A percentile compares a stretch with the other conserved stretches of the same genome.
phyloP scores from a whole-genome alignment of 2,113 vertebrate genomes.

The Cinclus mexicanus region DNA sequence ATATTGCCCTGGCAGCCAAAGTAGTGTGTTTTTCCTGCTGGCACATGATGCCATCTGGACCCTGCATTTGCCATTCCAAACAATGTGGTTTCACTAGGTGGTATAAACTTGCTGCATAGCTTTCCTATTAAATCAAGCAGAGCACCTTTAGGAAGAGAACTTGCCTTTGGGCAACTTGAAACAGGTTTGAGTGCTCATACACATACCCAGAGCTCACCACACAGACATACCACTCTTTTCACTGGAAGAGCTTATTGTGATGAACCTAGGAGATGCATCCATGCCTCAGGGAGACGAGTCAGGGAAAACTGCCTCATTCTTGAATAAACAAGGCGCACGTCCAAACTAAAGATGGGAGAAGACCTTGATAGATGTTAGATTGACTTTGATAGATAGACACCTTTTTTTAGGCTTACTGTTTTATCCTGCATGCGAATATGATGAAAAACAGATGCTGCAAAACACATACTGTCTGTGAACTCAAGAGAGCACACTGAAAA shows the following conservation, averaged over 20 bases:
- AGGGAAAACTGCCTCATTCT: not conserved
- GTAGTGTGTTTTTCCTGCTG: not conserved
- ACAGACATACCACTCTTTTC: not conserved
- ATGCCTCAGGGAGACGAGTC: not conserved
- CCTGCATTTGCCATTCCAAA: not conserved
- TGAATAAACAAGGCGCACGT: not conserved
- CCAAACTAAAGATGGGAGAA: not conserved
- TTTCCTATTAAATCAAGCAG: not conserved
- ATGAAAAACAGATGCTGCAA: not conserved
- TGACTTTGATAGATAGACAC: not conserved
- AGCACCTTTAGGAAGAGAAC: not conserved
- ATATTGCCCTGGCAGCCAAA: not conserved
- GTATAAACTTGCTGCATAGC: not conserved
- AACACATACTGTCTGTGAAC: not conserved
- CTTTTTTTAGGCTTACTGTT: not conserved
- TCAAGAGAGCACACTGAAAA: not conserved
- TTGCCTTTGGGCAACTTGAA: not conserved
- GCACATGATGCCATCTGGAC: not conserved
- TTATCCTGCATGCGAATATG: not conserved
- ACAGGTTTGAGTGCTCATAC: not conserved
- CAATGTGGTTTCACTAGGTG: not conserved
- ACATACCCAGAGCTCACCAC: not conserved
- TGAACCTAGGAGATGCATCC: not conserved
- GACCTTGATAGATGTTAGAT: not conserved
- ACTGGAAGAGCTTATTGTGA: not conserved